These are phyloP conservation scores for Xanthia togata DNA, from an alignment of 2,888 invertebrate species.

Conservation along the genomic window DNA sequence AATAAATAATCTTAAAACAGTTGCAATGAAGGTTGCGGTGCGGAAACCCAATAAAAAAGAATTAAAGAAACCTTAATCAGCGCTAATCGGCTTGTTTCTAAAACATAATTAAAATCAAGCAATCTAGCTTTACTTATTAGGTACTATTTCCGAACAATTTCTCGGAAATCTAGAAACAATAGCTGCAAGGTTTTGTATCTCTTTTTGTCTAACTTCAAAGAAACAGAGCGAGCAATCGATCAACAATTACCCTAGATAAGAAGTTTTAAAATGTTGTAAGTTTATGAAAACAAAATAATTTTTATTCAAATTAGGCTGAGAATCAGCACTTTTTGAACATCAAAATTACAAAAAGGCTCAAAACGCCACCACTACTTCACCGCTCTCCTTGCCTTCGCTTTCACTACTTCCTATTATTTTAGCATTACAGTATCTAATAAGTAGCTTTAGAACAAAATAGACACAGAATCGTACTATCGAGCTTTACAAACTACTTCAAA, in stretches of 20 bases:
- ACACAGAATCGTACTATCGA: background rate
- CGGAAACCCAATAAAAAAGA: background rate
- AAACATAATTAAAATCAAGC: slow-evolving; percentile 36
- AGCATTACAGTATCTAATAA: background rate
- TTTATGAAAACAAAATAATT: background rate
- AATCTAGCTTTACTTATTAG: slow-evolving; percentile 8
- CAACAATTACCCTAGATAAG: background rate
- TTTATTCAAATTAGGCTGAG: background rate
- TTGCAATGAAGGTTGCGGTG: background rate
- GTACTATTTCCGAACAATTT: slow-evolving; percentile 3
- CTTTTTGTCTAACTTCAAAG: slow-evolving; percentile 17
- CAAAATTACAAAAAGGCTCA: background rate
- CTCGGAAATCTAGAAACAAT: slow-evolving; percentile 31
- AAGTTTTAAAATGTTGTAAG: background rate
- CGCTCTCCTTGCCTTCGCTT: too few species aligned
- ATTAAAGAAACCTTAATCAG: slow-evolving; percentile 45
- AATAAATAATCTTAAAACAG: background rate
- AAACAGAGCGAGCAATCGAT: slow-evolving; percentile 14
- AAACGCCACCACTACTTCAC: too few species aligned
- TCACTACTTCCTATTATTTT: background rate
- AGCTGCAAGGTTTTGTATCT: slow-evolving; percentile 19
- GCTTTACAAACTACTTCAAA: slow-evolving; percentile 14
- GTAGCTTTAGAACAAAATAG: background rate
- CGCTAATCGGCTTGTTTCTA: slow-evolving; percentile 35
- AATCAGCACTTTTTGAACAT: too few species aligned